A percentile compares a stretch with the other conserved stretches of the same genome.
These are phyloP conservation scores for Stichodactyla helianthus DNA, from an alignment of 64 coral and sea anemone genomes.

Conservation along the genomic window DNA sequence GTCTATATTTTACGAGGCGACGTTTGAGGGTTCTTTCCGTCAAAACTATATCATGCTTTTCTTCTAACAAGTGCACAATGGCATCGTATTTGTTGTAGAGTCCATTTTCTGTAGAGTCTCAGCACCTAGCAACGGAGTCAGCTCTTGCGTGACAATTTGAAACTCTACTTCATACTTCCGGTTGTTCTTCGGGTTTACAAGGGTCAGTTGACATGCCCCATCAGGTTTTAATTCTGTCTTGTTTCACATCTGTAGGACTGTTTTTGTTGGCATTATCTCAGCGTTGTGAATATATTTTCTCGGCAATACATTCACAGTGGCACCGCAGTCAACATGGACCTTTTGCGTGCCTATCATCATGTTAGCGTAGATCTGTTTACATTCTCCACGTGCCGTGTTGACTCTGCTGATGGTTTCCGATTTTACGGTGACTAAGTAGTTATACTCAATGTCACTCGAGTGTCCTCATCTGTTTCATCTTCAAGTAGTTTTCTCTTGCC, in stretches of 20 bases:
- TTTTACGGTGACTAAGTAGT: conserved; percentile 11
- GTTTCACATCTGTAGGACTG: too few species aligned
- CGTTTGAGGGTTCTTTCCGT: neutral
- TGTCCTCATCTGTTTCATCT: conserved; percentile 10
- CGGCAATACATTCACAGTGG: conserved; percentile 48
- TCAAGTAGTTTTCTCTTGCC: too few species aligned
- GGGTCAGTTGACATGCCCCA: too few species aligned
- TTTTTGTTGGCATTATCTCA: too few species aligned
- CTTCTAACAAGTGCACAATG: neutral
- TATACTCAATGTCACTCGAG: conserved; percentile 31
- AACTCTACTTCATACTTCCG: too few species aligned
- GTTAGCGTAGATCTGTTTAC: conserved; percentile 36
- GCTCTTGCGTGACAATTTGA: too few species aligned
- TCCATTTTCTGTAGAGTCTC: too few species aligned
- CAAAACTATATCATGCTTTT: neutral
- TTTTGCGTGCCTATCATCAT: conserved; percentile 37
- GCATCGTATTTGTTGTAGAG: neutral
- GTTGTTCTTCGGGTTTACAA: too few species aligned
- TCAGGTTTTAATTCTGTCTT: too few species aligned
- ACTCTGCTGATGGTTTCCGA: conserved; percentile 12
- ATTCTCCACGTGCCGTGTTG: neutral
- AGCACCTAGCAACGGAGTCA: too few species aligned
- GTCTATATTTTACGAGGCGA: neutral
- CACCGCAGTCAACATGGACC: conserved; percentile 52
- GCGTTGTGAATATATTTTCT: too few species aligned